phyloP scores from a whole-genome alignment of 1,140 invertebrate species.

The Cyclina sinensis region DNA sequence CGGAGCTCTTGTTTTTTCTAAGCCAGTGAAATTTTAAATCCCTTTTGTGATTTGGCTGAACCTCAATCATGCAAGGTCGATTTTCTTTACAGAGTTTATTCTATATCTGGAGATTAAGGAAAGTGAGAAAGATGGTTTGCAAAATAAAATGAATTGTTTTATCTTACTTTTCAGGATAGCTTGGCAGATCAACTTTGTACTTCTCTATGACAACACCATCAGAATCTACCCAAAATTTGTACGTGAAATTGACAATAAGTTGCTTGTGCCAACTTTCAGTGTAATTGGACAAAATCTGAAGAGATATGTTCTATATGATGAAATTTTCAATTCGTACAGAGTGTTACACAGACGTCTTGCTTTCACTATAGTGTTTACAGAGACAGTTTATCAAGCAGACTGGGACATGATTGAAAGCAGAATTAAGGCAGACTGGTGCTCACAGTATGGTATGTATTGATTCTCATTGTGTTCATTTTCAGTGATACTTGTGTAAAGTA shows the following conservation, averaged over 20 bases:
- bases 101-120: no score
- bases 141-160: not conserved
- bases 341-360: conserved; percentile 31
- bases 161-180: conserved; percentile 27
- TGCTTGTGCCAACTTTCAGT: conserved; percentile 27
- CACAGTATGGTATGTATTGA: conserved; percentile 25
- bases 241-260: conserved; percentile 34
- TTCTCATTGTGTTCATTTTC: not conserved
- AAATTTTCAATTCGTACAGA: not conserved
- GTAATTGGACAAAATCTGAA: not conserved
- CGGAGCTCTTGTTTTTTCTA: no score
- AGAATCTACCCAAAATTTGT: conserved; percentile 20
- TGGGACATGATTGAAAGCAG: conserved; percentile 20
- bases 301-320: conserved; percentile 19
- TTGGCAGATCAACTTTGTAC: conserved; percentile 37
- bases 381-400: conserved; percentile 38
- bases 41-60: no score
- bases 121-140: not conserved
- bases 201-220: not conserved
- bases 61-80: no score
- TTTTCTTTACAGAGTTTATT: no score
- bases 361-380: conserved; percentile 40
- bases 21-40: no score
- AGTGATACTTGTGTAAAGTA: no score
- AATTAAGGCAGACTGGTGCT: conserved; percentile 43